Evolutionary conservation across 1,140 invertebrate species (phyloP), one percentile per base, ranked within the genome.

Genomic region (Rhagoletis pomonella): DNA sequence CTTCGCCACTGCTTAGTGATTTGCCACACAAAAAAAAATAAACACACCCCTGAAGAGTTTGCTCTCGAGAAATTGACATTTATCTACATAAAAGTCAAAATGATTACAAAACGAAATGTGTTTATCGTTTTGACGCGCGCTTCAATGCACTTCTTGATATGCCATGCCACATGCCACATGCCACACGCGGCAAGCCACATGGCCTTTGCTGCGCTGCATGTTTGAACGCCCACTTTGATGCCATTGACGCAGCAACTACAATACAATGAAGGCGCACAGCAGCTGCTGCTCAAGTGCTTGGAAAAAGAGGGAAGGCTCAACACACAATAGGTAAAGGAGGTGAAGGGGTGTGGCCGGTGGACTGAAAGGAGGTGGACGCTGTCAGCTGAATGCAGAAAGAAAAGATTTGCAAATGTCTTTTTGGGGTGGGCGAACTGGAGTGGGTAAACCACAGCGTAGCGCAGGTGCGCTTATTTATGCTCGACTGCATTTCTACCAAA

Each of bases 41-140:
- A 89, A 29, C 12, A 9, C 73, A 29, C 64, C 73, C 42, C n/a
- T 44, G 67, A 81, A 19, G 73, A 81, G 17, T 55, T 39, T 1
- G 17, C 44, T 55, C 73, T 81, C 42, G 73, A 81, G 44, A 77
- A 81, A 81, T 81, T 81, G 73, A 81, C 73, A 81, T 55, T 90
- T 91, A 91, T 91, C 91, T 91, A 90, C 58, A 85, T 91, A 91
- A 91, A 91, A 90, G 90, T 90, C 90, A 91, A 91, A 91, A 91
- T 91, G 90, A 91, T 91, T 91, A 91, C 91, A 91, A 91, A 42
- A 47, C 81, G 12, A 87, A 90, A 90, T 90, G 90, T 91, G 91
- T 91, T 91, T 90, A 91, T 91, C 91, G 91, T 89, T 91, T 91
- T 90, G 91, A 88, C 89, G 88, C 87, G 89, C 89, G 91, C 88